Base-by-base conservation (phyloP, 2,797 vertebrate species). In the Sorex maritimensis region DNA sequence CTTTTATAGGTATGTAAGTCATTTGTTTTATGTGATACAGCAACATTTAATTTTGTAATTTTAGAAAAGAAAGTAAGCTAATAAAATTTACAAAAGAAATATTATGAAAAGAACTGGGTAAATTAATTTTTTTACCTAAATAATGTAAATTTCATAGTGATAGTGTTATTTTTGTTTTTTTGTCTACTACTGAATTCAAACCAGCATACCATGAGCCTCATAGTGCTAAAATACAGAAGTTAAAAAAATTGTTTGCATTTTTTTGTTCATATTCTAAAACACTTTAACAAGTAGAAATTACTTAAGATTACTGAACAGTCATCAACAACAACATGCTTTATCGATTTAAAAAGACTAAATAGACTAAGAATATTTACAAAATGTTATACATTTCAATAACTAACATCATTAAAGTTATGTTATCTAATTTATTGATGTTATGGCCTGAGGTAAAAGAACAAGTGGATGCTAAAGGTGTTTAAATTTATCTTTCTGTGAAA, bases 1-100 rank as follows among this genome's bases (percentile, higher is more conserved):
- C 8, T 34, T 19, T 67, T 58, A 78, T 5, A 77, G 44, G 46
- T 77, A 61, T 68, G 14, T 67, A 34, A 13, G 17, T 26, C n/a
- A 61, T 5, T 74, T 11, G 49, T 5, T 80, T 82, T 58, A 61
- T 49, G 38, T 28, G 67, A 61, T 41, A 11, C 58, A 72, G 34
- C 14, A 90, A 58, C 9, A 73, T 74, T 80, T 92, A 49, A 68
- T 83, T 84, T 82, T 8, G 55, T 82, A 77, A 79, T 86, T 49
- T 68, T 30, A 15, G n/a, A 30, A 86, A 89, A 80, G 38, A 38
- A 88, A 92, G 30, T 12, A 49, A 30, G 11, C 49, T 81, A 19
- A 67, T 38, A 46, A 46, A 79, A 67, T n/a, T 5, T 30, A 58
- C 10, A 38, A 73, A 78, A 55, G 21, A 67, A 19, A 49, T 6